Base-by-base conservation (phyloP, 2,888 invertebrate genomes). In the Mylabris sibirica region DNA sequence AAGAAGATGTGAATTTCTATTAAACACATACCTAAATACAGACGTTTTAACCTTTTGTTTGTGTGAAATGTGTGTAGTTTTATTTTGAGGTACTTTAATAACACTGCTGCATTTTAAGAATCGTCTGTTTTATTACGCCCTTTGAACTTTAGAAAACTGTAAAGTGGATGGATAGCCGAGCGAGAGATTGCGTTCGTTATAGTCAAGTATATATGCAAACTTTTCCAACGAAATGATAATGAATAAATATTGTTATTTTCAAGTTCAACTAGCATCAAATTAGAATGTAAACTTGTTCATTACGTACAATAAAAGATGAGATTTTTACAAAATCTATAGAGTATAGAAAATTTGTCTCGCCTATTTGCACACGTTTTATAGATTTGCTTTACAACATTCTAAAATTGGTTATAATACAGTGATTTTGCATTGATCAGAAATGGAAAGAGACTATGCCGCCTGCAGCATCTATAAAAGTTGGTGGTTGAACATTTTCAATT, bases 201-300 rank as follows among this genome's bases (percentile, higher is more conserved):
- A 57, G 57, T 57, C 24, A 57, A 57, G 24, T 30, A 8, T 57
- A 8, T 57, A 57, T 12, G 57, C 9, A 20, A 49, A 24, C 24
- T 57, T 57, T 57, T 57, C 57, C 24, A 24, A 12, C 24, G 57
- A 24, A 57, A 57, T 57, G 57, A 57, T 57, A 22, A 57, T 24
- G 57, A 53, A 53, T 53, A 53, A 53, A 53, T 53, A 20, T 53
- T 53, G 22, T 20, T 57, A 57, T 57, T 57, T 57, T 57, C 57
- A 22, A 57, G 24, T 57, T 57, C 12, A 57, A 24, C 12, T 57
- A 24, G 12, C 57, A 24, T 1, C 22, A 57, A 57, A 57, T 57
- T 22, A 14, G 20, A 22, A 4, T 57, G 14, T 57, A 24, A 57
- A 24, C 24, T 24, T 24, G 57, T 57, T 57, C 17, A 57, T 57